These are phyloP conservation scores for Melipona quadrifasciata DNA, from an alignment of 1,140 invertebrate genomes.

Conservation along the genomic window DNA sequence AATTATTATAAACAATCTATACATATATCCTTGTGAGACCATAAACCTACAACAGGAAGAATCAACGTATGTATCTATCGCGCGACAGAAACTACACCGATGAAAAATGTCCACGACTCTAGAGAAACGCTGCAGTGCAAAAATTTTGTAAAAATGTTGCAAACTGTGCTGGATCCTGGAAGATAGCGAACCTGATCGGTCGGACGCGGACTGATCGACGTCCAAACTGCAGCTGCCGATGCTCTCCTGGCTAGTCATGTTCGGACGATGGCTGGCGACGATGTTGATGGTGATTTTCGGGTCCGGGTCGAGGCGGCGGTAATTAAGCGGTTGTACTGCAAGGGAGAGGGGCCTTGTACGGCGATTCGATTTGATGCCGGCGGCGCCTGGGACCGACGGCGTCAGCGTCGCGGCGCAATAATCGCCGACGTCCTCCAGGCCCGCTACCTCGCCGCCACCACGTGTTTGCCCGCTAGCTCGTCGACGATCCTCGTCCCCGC, in stretches of 20 bases:
- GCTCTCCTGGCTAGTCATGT: constrained; percentile 83
- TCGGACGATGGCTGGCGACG: constrained; percentile 69
- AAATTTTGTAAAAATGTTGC: background rate
- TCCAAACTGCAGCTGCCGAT: constrained; percentile 92
- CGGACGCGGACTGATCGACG: constrained; percentile 89
- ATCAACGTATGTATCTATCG: background rate
- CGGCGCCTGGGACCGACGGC: constrained; percentile 69
- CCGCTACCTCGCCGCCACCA: constrained; percentile 69
- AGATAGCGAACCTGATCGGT: constrained; percentile 87
- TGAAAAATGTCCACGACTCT: no score
- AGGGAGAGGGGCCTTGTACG: constrained; percentile 77
- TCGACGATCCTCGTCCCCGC: constrained; percentile 63
- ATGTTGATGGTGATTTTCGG: constrained; percentile 39
- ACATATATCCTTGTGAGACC: background rate
- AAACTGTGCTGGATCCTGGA: constrained; percentile 3
- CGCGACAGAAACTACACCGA: background rate
- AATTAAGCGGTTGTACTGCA: constrained; percentile 79
- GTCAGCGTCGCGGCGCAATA: constrained; percentile 66
- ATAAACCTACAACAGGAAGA: background rate
- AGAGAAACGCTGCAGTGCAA: background rate
- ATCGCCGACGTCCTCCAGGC: constrained; percentile 69
- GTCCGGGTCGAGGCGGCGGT: constrained; percentile 76
- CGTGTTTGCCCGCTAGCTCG: constrained; percentile 59
- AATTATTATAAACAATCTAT: no score
- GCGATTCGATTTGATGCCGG: constrained; percentile 66